These are phyloP conservation scores for Gordius sp. DNA, from an alignment of 2,888 invertebrate genomes.

Conservation along the genomic window DNA sequence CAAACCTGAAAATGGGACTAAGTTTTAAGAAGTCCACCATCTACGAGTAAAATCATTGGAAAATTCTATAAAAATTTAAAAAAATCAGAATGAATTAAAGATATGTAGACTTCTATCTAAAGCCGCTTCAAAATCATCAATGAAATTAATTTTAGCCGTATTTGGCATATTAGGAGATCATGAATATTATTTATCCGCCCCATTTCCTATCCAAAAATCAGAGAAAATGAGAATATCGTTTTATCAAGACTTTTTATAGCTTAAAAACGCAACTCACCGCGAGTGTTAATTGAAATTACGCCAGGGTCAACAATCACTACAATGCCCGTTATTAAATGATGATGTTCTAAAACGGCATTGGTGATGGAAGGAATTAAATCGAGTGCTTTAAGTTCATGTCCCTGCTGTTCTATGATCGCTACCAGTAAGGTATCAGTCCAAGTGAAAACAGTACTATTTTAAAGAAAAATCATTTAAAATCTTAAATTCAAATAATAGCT, in stretches of 20 bases:
- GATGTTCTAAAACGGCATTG: slow-evolving; percentile 82
- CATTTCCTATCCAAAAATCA: too few relatives aligned
- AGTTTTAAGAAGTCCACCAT: too few relatives aligned
- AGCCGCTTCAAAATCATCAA: too few relatives aligned
- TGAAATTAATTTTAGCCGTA: too few relatives aligned
- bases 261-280: slow-evolving; percentile 99
- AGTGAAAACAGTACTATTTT: slow-evolving; percentile 77
- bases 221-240: background rate
- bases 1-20: too few relatives aligned
- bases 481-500: background rate
- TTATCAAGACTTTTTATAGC: slow-evolving; percentile 94
- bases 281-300: slow-evolving; percentile 36
- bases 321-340: slow-evolving; percentile 90
- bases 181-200: too few relatives aligned
- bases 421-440: slow-evolving; percentile 83
- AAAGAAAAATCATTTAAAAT: slow-evolving; percentile 18
- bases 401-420: slow-evolving; percentile 87
- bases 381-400: slow-evolving; percentile 89
- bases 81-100: too few relatives aligned
- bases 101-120: too few relatives aligned
- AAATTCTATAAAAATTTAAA: too few relatives aligned
- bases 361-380: slow-evolving; percentile 92
- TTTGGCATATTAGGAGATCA: too few relatives aligned
- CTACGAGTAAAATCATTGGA: too few relatives aligned
- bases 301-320: slow-evolving; percentile 95